Percentiles rank a stretch among this genome's conserved stretches.
phyloP scores from a whole-genome alignment of 2,888 invertebrate genomes.

The Pseudanteris insignis region DNA sequence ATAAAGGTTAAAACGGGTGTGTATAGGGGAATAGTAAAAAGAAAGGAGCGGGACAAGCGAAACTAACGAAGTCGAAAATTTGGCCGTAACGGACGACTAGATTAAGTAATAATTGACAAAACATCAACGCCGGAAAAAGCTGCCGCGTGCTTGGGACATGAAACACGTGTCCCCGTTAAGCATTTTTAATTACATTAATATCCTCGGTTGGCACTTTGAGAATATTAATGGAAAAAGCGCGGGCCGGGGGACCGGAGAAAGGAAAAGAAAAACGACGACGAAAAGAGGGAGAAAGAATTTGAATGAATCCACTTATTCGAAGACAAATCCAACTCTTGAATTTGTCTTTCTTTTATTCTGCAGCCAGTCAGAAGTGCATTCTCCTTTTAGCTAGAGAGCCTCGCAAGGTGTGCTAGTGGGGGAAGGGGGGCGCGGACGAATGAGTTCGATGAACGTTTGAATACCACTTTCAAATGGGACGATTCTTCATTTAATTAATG shows the following conservation, averaged over 20 bases:
- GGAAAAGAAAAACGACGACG: conserved; percentile 13
- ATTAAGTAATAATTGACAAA: conserved; percentile 37
- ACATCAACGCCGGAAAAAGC: conserved; percentile 26
- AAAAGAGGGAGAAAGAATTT: conserved; percentile 35
- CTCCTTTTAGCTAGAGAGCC: conserved; percentile 41
- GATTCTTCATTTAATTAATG: conserved; percentile 44
- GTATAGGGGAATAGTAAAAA: too few relatives aligned
- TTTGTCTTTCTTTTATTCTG: conserved; percentile 47
- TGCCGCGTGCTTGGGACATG: conserved; percentile 21
- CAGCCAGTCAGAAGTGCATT: conserved; percentile 47
- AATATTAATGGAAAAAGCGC: conserved; percentile 35
- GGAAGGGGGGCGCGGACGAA: conserved; percentile 37
- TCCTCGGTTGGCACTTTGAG: conserved; percentile 43
- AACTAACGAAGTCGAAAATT: conserved; percentile 30
- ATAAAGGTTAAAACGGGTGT: too few relatives aligned
- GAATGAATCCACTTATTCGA: conserved; percentile 46
- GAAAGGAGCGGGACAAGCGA: too few relatives aligned
- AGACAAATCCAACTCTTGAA: conserved; percentile 47
- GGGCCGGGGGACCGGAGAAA: conserved; percentile 1
- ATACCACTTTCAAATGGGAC: conserved; percentile 40
- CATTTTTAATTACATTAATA: conserved; percentile 44
- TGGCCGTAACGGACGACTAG: conserved; percentile 20
- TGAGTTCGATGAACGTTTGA: conserved; percentile 46
- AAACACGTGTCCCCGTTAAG: conserved; percentile 24
- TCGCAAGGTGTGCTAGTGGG: conserved; percentile 38